These are phyloP conservation scores for Neodontobutis hainanensis DNA, from an alignment of 2,113 vertebrate genomes.

Conservation along the genomic window DNA sequence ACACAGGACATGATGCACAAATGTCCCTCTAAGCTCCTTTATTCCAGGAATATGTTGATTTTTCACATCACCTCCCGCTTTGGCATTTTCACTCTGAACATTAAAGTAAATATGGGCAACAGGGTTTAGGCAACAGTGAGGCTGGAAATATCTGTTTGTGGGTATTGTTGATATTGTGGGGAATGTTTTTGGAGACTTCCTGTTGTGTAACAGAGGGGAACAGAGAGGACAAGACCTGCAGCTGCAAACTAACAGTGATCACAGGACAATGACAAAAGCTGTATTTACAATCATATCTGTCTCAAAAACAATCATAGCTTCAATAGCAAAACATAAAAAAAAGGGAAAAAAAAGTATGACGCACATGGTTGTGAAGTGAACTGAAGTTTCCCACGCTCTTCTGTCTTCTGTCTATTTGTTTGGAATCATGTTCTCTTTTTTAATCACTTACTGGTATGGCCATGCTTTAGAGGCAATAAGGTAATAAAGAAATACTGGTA, in stretches of 20 bases:
- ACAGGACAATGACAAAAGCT: background rate
- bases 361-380: background rate
- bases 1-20: too few relatives aligned
- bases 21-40: too few relatives aligned
- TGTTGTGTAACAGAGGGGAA: constrained; percentile 38
- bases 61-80: background rate
- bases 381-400: constrained; percentile 1
- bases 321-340: background rate
- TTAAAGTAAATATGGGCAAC: constrained; percentile 37
- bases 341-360: background rate
- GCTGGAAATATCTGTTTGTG: constrained; percentile 29
- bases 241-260: background rate
- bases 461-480: too few relatives aligned
- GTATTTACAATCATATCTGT: background rate
- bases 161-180: constrained; percentile 30
- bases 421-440: too few relatives aligned
- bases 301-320: constrained; percentile 1
- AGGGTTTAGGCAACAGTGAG: constrained; percentile 37
- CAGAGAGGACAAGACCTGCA: background rate
- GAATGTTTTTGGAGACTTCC: constrained; percentile 44
- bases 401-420: too few relatives aligned
- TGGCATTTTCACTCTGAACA: background rate
- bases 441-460: too few relatives aligned
- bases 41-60: background rate
- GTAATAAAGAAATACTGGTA: too few relatives aligned